Base-by-base conservation (phyloP, 2,113 vertebrate species). In the Oreotrochilus melanogaster region DNA sequence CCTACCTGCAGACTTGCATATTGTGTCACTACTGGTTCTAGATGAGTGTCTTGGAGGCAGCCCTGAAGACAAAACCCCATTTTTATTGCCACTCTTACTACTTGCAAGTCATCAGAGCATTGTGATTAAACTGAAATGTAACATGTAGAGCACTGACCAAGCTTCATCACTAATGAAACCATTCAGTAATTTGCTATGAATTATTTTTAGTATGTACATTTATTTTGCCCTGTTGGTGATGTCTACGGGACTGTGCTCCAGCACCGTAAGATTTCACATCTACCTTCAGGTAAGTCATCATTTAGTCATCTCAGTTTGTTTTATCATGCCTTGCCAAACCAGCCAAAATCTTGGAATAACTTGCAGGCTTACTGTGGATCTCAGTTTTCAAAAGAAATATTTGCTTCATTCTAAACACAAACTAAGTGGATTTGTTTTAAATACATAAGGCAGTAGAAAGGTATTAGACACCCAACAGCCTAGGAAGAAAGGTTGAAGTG, bases 101-200 rank as follows among this genome's bases (percentile, higher is more conserved):
- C n/a, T 14, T 65, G 9, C 0, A 0, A 70, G 21, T 5, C 45
- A 21, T 22, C 23, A 50, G 15, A 62, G 37, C 15, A 60, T n/a
- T 31, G 24, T 12, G 22, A 33, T 22, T 56, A 37, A 65, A 69
- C 17, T 43, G 25, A 74, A 84, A 47, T 2, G 5, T 7, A 3
- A 15, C 3, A 9, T 2, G 28, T 2, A 24, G 7, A 71, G 58
- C 1, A 0, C 1, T 79, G 48, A 62, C 53, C 57, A 60, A 8
- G 19, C 33, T 33, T 27, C 91, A 64, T 6, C 33, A 6, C n/a
- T n/a, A 54, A 81, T 24, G 21, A 88, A 81, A 74, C 42, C 56
- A 81, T 7, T 21, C 42, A 39, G 12, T 14, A 30, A 24, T 62
- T 62, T 66, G 31, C 53, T 37, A 39, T 18, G 4, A 85, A 66